These are phyloP conservation scores for Scophthalmus maximus DNA, from an alignment of 2,113 vertebrate species.

Conservation along the genomic window DNA sequence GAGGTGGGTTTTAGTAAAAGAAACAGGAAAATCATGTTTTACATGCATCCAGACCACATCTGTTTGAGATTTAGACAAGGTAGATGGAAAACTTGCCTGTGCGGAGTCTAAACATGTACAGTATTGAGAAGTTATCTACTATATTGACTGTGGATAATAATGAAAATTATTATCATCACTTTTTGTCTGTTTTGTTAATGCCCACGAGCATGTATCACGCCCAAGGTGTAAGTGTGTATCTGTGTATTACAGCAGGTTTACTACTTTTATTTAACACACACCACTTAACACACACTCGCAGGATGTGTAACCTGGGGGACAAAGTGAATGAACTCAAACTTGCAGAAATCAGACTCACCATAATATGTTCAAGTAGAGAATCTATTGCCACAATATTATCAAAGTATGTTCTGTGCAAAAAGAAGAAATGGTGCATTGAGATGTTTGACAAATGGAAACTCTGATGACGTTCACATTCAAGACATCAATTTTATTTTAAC, in stretches of 20 bases:
- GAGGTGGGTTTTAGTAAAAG: constrained; percentile 30
- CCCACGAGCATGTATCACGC: background rate
- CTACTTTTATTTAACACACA: constrained; percentile 28
- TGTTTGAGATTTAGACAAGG: constrained; percentile 18
- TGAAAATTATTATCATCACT: background rate
- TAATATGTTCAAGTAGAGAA: constrained; percentile 99
- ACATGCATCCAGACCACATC: constrained; percentile 10
- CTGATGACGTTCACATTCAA: constrained; percentile 70
- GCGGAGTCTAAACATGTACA: constrained; percentile 22
- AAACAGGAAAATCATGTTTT: constrained; percentile 31
- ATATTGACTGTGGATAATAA: background rate
- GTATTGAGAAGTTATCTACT: background rate
- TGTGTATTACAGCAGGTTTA: constrained; percentile 19
- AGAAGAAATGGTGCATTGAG: constrained; percentile 72
- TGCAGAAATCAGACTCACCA: constrained; percentile 88
- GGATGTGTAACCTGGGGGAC: constrained; percentile 62
- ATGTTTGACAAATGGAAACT: constrained; percentile 73
- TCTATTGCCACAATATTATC: constrained; percentile 99
- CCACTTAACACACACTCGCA: constrained; percentile 49
- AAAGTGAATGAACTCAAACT: constrained; percentile 64
- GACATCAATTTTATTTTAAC: constrained; percentile 49
- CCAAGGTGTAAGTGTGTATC: background rate
- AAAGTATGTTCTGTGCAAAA: constrained; percentile 95
- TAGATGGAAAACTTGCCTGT: background rate
- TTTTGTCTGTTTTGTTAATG: background rate